Percentiles rank a stretch among this genome's conserved stretches.
phyloP scores from a whole-genome alignment of 2,797 vertebrate species.

The Falco peregrinus region DNA sequence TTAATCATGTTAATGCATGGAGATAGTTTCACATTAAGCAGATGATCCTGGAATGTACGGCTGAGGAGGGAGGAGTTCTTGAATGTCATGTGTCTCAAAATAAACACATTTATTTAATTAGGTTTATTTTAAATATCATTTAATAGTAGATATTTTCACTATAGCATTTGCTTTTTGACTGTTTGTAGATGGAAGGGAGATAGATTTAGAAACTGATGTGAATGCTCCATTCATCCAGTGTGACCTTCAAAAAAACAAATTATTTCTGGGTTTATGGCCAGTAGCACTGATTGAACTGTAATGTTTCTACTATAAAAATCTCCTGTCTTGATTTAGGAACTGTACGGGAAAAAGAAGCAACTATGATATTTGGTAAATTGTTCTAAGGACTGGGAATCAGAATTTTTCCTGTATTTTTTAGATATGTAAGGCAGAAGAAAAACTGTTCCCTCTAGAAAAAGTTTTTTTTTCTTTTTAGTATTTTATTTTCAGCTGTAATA shows the following conservation, averaged over 20 bases:
- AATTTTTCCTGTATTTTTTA: neutral
- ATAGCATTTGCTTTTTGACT: neutral
- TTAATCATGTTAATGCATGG: neutral
- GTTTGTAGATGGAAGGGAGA: neutral
- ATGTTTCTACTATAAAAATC: neutral
- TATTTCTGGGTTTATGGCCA: neutral
- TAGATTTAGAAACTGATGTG: neutral
- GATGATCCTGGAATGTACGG: neutral
- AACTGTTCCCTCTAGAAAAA: neutral
- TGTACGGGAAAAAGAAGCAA: neutral
- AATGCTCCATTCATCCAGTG: neutral
- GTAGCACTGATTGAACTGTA: neutral
- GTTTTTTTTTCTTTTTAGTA: neutral
- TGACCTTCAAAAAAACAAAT: neutral
- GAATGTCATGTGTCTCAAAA: neutral
- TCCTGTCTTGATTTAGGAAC: neutral
- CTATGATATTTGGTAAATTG: neutral
- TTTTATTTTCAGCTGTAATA: neutral
- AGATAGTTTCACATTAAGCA: neutral
- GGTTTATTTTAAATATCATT: neutral
- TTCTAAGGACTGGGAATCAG: neutral
- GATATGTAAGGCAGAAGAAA: neutral
- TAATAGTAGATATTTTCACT: neutral
- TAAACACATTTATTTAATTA: neutral
- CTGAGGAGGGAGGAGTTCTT: neutral